A percentile compares a stretch with the other conserved stretches of the same genome.
Evolutionary conservation across 2,797 vertebrate genomes (phyloP).

Genomic region (Artibeus jamaicensis): DNA sequence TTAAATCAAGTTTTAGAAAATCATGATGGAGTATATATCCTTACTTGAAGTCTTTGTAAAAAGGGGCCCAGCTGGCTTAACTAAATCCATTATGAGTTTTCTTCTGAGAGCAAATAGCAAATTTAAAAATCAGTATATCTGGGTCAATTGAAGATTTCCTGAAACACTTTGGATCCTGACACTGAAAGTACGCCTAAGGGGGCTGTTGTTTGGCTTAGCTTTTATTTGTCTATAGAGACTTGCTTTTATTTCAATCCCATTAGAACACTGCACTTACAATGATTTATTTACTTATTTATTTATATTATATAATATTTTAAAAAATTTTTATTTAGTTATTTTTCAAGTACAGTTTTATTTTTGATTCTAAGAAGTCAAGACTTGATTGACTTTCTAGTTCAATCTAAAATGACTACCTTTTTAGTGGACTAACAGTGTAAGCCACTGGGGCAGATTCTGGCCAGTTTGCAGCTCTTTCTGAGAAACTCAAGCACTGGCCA

Average conservation of each 20-base stretch:
- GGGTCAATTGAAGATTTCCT: slow-evolving; percentile 27
- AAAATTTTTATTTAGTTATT: no score
- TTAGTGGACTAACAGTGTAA: slow-evolving; percentile 31
- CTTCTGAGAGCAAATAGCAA: neutral
- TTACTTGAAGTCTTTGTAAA: slow-evolving; percentile 27
- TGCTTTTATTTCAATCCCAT: slow-evolving; percentile 37
- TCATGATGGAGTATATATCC: neutral
- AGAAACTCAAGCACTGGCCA: slow-evolving; percentile 40
- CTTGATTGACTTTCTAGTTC: slow-evolving; percentile 41
- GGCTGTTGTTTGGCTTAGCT: neutral
- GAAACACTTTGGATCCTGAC: neutral
- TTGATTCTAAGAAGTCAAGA: slow-evolving; percentile 58
- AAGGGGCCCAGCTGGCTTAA: neutral
- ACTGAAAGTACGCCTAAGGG: neutral
- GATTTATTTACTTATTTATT: no score
- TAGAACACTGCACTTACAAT: neutral
- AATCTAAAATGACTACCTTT: neutral
- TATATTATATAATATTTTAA: no score
- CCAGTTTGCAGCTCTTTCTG: slow-evolving; percentile 31
- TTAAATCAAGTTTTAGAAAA: slow-evolving; percentile 21
- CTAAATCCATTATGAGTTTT: neutral
- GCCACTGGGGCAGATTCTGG: slow-evolving; percentile 37
- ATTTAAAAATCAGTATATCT: neutral
- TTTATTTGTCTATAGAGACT: slow-evolving; percentile 26
- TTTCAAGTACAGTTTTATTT: no score